A percentile compares a stretch with the other conserved stretches of the same genome.
phyloP scores from a whole-genome alignment of 2,797 vertebrate species.

The Hippopotamyrus pictus region DNA sequence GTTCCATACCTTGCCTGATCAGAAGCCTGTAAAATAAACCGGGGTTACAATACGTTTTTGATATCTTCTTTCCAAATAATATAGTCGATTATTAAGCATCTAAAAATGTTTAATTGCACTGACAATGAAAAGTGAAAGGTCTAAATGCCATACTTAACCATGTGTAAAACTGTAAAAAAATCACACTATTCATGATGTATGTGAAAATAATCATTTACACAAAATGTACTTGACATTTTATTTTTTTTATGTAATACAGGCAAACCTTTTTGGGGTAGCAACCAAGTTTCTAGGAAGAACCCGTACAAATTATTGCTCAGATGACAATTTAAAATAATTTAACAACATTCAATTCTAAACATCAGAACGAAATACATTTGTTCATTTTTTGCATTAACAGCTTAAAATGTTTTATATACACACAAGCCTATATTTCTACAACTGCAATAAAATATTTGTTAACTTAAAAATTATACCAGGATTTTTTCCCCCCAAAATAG shows the following conservation, averaged over 20 bases:
- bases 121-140: background rate
- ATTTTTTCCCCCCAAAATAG: background rate
- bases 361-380: slow-evolving; percentile 12
- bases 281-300: slow-evolving; percentile 33
- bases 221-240: slow-evolving; percentile 44
- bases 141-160: background rate
- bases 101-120: background rate
- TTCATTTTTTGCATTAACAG: slow-evolving; percentile 21
- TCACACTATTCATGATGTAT: background rate
- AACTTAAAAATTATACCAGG: background rate
- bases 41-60: slow-evolving; percentile 39
- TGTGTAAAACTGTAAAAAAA: background rate
- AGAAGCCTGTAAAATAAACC: slow-evolving; percentile 82
- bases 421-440: background rate
- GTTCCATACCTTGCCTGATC: slow-evolving; percentile 73
- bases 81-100: background rate
- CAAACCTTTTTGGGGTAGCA: slow-evolving; percentile 37
- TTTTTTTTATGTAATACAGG: slow-evolving; percentile 38
- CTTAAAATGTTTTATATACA: slow-evolving; percentile 18
- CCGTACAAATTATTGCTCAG: slow-evolving; percentile 43
- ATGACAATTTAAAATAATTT: slow-evolving; percentile 12
- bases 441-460: slow-evolving; percentile 9
- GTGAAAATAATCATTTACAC: slow-evolving; percentile 27
- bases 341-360: slow-evolving; percentile 15
- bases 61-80: background rate